Percentiles rank a stretch among this genome's conserved stretches.
phyloP scores from a whole-genome alignment of 2,888 invertebrate genomes.

The Oligia fasciuncula region DNA sequence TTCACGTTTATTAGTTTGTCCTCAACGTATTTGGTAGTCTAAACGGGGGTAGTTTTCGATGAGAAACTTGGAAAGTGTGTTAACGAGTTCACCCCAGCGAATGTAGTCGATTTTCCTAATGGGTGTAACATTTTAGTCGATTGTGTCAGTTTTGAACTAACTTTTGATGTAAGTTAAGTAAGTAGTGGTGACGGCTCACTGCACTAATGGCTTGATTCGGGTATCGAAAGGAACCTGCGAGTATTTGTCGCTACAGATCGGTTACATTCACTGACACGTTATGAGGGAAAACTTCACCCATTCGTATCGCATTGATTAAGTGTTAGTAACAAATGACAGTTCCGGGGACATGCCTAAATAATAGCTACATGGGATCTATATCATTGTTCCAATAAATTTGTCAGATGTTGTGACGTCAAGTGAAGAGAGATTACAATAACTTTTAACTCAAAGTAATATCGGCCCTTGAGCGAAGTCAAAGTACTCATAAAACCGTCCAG shows the following conservation, averaged over 20 bases:
- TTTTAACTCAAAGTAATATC: slow-evolving; percentile 2
- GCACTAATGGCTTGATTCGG: slow-evolving; percentile 66
- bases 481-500: slow-evolving; percentile 28
- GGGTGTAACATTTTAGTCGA: slow-evolving; percentile 81
- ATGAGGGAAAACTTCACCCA: slow-evolving; percentile 5
- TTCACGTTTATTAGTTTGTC: slow-evolving; percentile 90
- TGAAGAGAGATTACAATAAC: not conserved
- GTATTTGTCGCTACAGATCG: slow-evolving; percentile 46
- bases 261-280: slow-evolving; percentile 22
- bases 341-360: not conserved
- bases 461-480: slow-evolving; percentile 5
- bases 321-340: not conserved
- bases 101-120: slow-evolving; percentile 84
- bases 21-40: slow-evolving; percentile 87
- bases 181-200: slow-evolving; percentile 67
- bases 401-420: not conserved
- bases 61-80: slow-evolving; percentile 87
- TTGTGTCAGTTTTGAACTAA: slow-evolving; percentile 75
- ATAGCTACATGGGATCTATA: not conserved
- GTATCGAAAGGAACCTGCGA: slow-evolving; percentile 45
- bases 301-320: slow-evolving; percentile 12
- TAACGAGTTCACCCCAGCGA: slow-evolving; percentile 82
- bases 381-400: not conserved
- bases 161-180: slow-evolving; percentile 71
- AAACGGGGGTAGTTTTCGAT: slow-evolving; percentile 86